phyloP scores from a whole-genome alignment of 2,113 vertebrate species.

The Chloebia gouldiae region DNA sequence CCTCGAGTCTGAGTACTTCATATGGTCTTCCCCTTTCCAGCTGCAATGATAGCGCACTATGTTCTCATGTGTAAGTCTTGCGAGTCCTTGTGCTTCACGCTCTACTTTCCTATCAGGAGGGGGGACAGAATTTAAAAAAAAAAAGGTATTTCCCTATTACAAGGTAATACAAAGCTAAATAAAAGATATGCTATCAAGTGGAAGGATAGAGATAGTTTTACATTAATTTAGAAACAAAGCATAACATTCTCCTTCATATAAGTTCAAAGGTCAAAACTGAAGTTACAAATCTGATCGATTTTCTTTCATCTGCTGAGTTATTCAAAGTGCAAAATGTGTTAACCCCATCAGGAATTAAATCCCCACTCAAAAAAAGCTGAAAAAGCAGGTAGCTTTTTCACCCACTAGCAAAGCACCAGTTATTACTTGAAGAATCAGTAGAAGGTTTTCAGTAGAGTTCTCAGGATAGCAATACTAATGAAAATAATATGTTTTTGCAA shows the following conservation, averaged over 20 bases:
- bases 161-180: not conserved
- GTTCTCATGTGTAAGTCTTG: slow-evolving; percentile 41
- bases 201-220: not conserved
- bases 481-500: not conserved
- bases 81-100: slow-evolving; percentile 65
- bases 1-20: not conserved
- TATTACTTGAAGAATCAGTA: not conserved
- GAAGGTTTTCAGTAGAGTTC: not conserved
- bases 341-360: not conserved
- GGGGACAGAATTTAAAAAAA: not conserved
- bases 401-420: not conserved
- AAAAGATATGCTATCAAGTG: not conserved
- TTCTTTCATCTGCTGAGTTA: not conserved
- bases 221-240: not conserved
- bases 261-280: not conserved
- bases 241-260: not conserved
- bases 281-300: not conserved
- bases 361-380: not conserved
- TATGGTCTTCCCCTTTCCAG: slow-evolving; percentile 37
- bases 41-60: slow-evolving; percentile 60
- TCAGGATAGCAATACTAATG: not conserved
- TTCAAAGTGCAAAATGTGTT: not conserved
- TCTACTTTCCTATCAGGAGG: not conserved
- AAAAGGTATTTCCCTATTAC: not conserved
- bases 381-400: not conserved